Evolutionary conservation across 92 coral and sea anemone species (phyloP), one percentile per base, ranked within the genome.

Genomic region (Phenganax marumi): DNA sequence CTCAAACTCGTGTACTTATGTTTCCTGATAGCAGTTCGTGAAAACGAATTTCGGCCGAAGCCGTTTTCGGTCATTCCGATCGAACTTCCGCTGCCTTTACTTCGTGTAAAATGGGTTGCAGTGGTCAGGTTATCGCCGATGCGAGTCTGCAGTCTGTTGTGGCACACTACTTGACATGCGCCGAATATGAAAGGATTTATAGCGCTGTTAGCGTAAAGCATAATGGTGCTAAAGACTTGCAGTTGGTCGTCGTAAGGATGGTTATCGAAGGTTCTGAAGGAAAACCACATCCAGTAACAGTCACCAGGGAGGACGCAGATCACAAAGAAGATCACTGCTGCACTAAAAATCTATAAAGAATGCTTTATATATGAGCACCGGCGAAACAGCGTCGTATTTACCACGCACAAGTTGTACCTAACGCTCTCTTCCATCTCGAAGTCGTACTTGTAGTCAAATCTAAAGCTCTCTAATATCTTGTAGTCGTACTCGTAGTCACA

Each of bases 141-240:
- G 49, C 58, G 76, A 11, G 68, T 13, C 1, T 8, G 72, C 43
- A 64, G 23, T 10, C 26, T 75, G 55, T 65, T 63, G 24, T 52
- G 62, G 12, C 65, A 54, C 6, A 46, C n/a, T 65, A 52, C 14
- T 75, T 75, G 80, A 75, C 22, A 50, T 19, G 80, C 80, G 57
- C 97, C 98, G 75, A 95, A 92, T 25, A 95, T 95, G 61, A 90
- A 91, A 3, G 98, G 98, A 70, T 95, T 95, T 22, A 91, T 88
- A 1, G 92, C 90, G 46, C 97, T 92, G 50, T 95, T 95, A 6
- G 96, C 88, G 83, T 95, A 95, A 21, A 90, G 86, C 12, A 89
- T 61, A n/a, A 92, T 91, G 76, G 91, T 89, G 24, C 91, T 76
- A 75, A 95, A 95, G 1, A 85, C 81, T 17, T 84, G 88, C 0